These are phyloP conservation scores for Toxotes jaculatrix DNA, from an alignment of 2,113 vertebrate species.

Conservation along the genomic window DNA sequence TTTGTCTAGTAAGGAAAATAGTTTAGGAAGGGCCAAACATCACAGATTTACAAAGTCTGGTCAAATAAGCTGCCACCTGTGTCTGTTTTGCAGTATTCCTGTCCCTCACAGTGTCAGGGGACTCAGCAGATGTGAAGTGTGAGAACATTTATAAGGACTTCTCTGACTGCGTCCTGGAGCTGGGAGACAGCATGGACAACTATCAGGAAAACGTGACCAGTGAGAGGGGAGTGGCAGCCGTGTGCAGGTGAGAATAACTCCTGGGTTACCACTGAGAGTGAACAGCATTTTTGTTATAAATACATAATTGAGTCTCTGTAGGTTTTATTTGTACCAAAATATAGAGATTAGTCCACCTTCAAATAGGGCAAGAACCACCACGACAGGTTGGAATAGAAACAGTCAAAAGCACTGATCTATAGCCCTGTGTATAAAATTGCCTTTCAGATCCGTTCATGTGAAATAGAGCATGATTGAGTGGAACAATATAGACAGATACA, in stretches of 20 bases:
- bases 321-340: neutral
- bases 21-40: neutral
- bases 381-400: slow-evolving; percentile 9
- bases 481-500: neutral
- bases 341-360: neutral
- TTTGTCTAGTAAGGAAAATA: neutral
- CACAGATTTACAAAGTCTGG: neutral
- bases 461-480: slow-evolving; percentile 11
- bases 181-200: slow-evolving; percentile 83
- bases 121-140: slow-evolving; percentile 71
- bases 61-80: slow-evolving; percentile 2
- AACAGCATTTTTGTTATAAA: neutral
- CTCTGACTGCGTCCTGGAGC: slow-evolving; percentile 83
- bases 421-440: neutral
- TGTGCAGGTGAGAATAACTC: slow-evolving; percentile 77
- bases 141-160: slow-evolving; percentile 82
- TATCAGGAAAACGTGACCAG: slow-evolving; percentile 78
- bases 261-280: too few species aligned
- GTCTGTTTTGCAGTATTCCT: slow-evolving; percentile 69
- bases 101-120: slow-evolving; percentile 61
- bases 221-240: slow-evolving; percentile 73
- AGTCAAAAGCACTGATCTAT: neutral
- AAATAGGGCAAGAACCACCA: neutral
- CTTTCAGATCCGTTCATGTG: slow-evolving; percentile 3
- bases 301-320: neutral